These are phyloP conservation scores for Phoebastria nigripes DNA, from an alignment of 2,797 vertebrate species.

Conservation along the genomic window DNA sequence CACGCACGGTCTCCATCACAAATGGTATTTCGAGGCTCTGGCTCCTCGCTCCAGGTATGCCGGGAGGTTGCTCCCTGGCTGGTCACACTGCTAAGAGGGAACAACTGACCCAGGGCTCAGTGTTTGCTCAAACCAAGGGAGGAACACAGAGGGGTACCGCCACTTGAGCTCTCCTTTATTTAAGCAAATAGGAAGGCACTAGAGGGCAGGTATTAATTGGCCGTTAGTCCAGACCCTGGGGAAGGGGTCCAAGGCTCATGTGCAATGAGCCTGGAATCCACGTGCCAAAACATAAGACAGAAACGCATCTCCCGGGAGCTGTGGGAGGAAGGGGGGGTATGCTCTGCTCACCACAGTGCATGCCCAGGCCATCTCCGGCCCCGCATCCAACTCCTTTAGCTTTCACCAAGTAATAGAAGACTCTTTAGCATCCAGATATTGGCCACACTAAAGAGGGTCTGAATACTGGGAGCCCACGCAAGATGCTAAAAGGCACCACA, in stretches of 20 bases:
- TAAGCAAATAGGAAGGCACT: neutral
- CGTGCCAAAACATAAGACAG: neutral
- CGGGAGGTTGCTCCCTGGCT: neutral
- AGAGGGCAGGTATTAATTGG: neutral
- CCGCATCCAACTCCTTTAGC: neutral
- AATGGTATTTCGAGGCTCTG: neutral
- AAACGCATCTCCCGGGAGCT: neutral
- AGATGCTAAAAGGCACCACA: neutral
- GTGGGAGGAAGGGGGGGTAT: neutral
- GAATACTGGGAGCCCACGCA: neutral
- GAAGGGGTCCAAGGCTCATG: neutral
- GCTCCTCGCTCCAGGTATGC: neutral
- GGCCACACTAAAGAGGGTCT: neutral
- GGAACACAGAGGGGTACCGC: neutral
- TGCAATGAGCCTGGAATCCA: neutral
- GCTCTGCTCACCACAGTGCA: neutral
- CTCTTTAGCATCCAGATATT: neutral
- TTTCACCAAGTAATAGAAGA: neutral
- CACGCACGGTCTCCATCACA: rapidly evolving
- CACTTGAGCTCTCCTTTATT: neutral
- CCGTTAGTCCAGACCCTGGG: neutral
- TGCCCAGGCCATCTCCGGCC: rapidly evolving
- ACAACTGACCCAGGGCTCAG: neutral
- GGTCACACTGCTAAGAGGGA: neutral
- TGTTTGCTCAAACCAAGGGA: neutral